Evolutionary conservation across 1,140 invertebrate species (phyloP).

Genomic region (Telenomus remus): DNA sequence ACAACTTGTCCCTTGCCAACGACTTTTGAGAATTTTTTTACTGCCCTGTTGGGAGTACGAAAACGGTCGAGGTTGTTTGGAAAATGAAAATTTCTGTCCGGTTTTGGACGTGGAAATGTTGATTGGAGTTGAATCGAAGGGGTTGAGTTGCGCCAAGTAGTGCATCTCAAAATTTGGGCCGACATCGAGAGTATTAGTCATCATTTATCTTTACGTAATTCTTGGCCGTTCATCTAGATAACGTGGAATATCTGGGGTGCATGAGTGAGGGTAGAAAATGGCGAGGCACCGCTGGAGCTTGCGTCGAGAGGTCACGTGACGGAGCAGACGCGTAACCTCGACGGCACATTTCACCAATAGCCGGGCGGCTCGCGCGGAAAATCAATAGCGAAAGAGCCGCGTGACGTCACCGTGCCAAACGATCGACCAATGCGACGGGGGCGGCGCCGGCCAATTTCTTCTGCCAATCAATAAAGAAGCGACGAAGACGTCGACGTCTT

Average conservation of each 20-base stretch:
- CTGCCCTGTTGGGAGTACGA: background rate
- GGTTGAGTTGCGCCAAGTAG: too few species aligned
- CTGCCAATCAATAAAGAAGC: constrained; percentile 70
- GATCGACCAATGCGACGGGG: constrained; percentile 72
- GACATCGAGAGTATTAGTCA: background rate
- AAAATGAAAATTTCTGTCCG: too few species aligned
- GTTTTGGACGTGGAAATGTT: too few species aligned
- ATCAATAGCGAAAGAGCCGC: constrained; percentile 69
- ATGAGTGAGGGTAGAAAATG: constrained; percentile 38
- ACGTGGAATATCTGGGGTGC: constrained; percentile 28
- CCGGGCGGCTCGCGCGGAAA: constrained; percentile 61
- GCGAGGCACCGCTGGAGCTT: constrained; percentile 35
- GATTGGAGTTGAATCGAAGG: background rate
- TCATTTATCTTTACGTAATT: constrained; percentile 6
- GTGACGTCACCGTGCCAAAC: constrained; percentile 70
- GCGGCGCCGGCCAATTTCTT: constrained; percentile 73
- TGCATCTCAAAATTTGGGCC: background rate
- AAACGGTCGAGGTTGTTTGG: too few species aligned
- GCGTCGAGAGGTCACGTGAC: constrained; percentile 50
- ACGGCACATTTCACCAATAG: constrained; percentile 62
- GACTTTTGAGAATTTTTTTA: background rate
- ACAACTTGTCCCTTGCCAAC: background rate
- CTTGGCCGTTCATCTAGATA: constrained; percentile 35
- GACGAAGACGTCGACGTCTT: constrained; percentile 46
- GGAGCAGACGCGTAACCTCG: constrained; percentile 57